Evolutionary conservation across 2,113 vertebrate genomes (phyloP).

Genomic region (Lepus americanus): DNA sequence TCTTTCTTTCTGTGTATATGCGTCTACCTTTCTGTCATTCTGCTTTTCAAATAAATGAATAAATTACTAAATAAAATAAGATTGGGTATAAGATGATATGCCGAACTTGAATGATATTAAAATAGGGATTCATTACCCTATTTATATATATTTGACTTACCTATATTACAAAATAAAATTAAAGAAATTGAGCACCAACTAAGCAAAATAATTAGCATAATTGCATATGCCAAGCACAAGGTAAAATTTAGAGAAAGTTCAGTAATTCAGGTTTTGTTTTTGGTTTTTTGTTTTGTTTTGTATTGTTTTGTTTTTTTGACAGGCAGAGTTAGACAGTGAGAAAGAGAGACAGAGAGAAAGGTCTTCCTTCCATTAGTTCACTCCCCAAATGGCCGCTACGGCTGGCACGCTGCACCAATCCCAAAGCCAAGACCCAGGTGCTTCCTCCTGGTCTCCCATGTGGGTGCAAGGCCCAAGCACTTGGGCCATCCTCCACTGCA

Average conservation of each 20-base stretch:
- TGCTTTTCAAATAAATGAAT: not conserved
- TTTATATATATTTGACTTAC: not conserved
- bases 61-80: not conserved
- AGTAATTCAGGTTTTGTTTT: not conserved
- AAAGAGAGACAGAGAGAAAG: too few species aligned
- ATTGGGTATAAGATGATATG: not conserved
- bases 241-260: not conserved
- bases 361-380: too few species aligned
- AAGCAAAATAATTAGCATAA: slow-evolving; percentile 32
- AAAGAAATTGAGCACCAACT: not conserved
- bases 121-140: not conserved
- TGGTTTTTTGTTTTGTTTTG: too few species aligned
- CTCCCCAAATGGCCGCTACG: too few species aligned
- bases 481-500: too few species aligned
- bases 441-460: too few species aligned
- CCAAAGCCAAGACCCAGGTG: too few species aligned
- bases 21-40: too few species aligned
- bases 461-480: too few species aligned
- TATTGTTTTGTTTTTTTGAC: not conserved
- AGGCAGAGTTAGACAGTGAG: too few species aligned
- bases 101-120: not conserved
- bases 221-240: not conserved
- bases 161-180: not conserved
- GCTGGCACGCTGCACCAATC: too few species aligned
- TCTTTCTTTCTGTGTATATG: too few species aligned